These are phyloP conservation scores for Eupeodes latifasciatus DNA, from an alignment of 2,888 invertebrate genomes.

Conservation along the genomic window DNA sequence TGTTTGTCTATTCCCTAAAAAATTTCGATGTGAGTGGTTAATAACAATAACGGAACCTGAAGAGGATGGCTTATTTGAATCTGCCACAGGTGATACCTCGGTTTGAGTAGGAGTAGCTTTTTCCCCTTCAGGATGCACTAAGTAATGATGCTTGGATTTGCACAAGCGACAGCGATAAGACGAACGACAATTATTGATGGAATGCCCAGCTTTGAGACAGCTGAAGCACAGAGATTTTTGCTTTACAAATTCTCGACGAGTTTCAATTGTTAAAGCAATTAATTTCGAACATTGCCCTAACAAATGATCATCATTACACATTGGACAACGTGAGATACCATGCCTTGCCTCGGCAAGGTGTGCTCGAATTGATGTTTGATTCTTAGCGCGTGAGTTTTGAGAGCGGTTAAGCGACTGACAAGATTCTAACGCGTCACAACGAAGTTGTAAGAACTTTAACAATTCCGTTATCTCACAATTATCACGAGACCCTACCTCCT, in stretches of 20 bases:
- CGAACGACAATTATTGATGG: background rate
- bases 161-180: background rate
- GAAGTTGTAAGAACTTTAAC: background rate
- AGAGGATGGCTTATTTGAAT: too few relatives aligned
- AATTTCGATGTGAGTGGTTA: background rate
- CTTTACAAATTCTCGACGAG: background rate
- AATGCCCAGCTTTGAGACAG: background rate
- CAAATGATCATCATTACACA: slow-evolving; percentile 1
- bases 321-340: background rate
- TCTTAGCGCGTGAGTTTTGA: background rate
- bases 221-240: slow-evolving; percentile 1
- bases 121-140: background rate
- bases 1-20: background rate
- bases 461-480: background rate
- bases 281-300: background rate
- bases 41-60: too few relatives aligned
- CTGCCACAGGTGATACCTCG: too few relatives aligned
- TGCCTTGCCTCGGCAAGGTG: background rate
- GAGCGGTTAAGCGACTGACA: background rate
- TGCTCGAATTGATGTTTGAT: background rate
- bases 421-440: too few relatives aligned
- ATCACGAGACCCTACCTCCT: slow-evolving; percentile 2
- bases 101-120: too few relatives aligned
- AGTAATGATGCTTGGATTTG: background rate
- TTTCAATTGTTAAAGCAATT: background rate